phyloP scores from a whole-genome alignment of 2,797 vertebrate genomes.

The Enteromius radiatus region DNA sequence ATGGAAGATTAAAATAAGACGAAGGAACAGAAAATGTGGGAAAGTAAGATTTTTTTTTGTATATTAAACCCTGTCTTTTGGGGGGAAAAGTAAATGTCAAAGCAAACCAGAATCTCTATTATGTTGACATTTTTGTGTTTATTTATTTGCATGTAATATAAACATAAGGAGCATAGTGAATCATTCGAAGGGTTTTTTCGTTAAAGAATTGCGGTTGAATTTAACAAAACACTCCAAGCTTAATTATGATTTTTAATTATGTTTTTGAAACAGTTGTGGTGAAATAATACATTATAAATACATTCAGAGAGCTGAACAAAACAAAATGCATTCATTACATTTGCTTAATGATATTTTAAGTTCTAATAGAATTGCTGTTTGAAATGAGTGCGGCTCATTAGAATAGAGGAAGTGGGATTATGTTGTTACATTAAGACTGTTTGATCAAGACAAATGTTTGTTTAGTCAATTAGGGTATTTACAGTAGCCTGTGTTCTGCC shows the following conservation, averaged over 20 bases:
- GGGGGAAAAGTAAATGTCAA: background rate
- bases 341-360: slow-evolving; percentile 27
- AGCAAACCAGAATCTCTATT: background rate
- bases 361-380: slow-evolving; percentile 32
- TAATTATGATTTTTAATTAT: slow-evolving; percentile 2
- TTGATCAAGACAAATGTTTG: slow-evolving; percentile 50
- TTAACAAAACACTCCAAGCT: background rate
- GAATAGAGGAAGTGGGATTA: background rate
- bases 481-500: slow-evolving; percentile 38
- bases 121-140: background rate
- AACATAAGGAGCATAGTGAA: background rate
- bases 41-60: background rate
- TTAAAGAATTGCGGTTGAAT: background rate
- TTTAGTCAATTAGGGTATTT: slow-evolving; percentile 52
- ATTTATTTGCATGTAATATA: background rate
- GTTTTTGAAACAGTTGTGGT: background rate
- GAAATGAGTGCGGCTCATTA: slow-evolving; percentile 20
- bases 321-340: slow-evolving; percentile 35
- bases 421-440: slow-evolving; percentile 33
- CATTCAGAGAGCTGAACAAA: background rate
- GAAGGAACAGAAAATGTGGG: background rate
- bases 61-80: background rate
- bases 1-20: slow-evolving; percentile 27
- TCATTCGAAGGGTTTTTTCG: background rate
- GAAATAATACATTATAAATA: slow-evolving; percentile 6